These are phyloP conservation scores for Hafferia zeledoni DNA, from an alignment of 2,797 vertebrate genomes.

Conservation along the genomic window DNA sequence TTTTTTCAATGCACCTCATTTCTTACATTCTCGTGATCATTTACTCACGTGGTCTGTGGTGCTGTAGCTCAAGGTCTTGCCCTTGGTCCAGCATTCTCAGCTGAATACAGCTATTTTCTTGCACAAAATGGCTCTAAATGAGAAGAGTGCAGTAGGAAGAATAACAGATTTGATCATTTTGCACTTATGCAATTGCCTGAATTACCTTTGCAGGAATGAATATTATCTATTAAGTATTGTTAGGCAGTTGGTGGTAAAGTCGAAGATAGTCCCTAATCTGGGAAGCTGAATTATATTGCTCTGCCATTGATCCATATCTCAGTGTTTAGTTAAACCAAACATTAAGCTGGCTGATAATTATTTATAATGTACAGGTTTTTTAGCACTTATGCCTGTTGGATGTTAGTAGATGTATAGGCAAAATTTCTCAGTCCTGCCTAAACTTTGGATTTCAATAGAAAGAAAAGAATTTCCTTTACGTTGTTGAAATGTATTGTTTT, in stretches of 20 bases:
- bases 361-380: neutral
- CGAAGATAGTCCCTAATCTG: fast-evolving
- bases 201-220: neutral
- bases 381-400: neutral
- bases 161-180: neutral
- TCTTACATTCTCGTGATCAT: neutral
- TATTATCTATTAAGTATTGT: neutral
- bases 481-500: neutral
- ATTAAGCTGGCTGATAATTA: neutral
- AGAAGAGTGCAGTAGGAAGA: neutral
- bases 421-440: neutral
- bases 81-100: neutral
- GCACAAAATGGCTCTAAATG: neutral
- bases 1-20: neutral
- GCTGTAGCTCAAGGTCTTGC: neutral
- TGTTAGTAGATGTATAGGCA: neutral
- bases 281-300: neutral
- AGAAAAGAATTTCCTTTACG: neutral
- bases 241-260: neutral
- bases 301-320: neutral
- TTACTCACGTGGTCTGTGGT: neutral
- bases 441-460: neutral
- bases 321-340: neutral
- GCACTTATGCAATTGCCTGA: neutral
- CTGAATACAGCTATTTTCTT: neutral